A percentile compares a stretch with the other conserved stretches of the same genome.
These are phyloP conservation scores for Bambusicola thoracicus DNA, from an alignment of 2,113 vertebrate species.

Conservation along the genomic window DNA sequence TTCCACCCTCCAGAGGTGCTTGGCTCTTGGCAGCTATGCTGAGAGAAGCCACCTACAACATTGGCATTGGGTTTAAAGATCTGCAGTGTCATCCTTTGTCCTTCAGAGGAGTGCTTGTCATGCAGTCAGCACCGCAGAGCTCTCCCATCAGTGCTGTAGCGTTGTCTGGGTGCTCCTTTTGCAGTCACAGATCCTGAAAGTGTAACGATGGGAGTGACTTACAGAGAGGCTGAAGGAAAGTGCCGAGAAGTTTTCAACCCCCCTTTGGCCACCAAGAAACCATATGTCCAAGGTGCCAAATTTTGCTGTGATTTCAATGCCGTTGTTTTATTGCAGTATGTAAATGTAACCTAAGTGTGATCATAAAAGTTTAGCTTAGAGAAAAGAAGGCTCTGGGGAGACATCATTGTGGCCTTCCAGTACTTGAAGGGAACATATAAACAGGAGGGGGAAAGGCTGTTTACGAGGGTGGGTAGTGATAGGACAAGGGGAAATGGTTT, in stretches of 20 bases:
- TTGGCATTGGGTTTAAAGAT: not conserved
- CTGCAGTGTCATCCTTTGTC: not conserved
- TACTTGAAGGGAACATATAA: no score
- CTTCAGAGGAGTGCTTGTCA: not conserved
- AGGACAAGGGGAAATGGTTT: no score
- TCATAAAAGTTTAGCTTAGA: no score
- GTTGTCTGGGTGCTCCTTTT: not conserved
- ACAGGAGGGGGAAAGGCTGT: no score
- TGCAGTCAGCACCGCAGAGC: not conserved
- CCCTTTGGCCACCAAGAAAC: rapidly evolving
- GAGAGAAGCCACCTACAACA: not conserved
- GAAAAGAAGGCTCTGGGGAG: no score
- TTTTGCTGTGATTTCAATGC: not conserved
- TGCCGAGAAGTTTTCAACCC: not conserved
- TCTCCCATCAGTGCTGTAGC: not conserved
- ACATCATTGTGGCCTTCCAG: no score
- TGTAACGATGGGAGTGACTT: not conserved
- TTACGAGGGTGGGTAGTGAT: no score
- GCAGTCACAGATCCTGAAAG: not conserved
- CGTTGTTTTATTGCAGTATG: not conserved
- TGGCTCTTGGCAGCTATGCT: not conserved
- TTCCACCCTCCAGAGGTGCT: not conserved
- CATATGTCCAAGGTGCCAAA: not conserved
- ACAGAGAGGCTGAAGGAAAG: not conserved
- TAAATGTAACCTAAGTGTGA: not conserved